These are phyloP conservation scores for Cephus nigrinus DNA, from an alignment of 2,888 invertebrate genomes.

Conservation along the genomic window DNA sequence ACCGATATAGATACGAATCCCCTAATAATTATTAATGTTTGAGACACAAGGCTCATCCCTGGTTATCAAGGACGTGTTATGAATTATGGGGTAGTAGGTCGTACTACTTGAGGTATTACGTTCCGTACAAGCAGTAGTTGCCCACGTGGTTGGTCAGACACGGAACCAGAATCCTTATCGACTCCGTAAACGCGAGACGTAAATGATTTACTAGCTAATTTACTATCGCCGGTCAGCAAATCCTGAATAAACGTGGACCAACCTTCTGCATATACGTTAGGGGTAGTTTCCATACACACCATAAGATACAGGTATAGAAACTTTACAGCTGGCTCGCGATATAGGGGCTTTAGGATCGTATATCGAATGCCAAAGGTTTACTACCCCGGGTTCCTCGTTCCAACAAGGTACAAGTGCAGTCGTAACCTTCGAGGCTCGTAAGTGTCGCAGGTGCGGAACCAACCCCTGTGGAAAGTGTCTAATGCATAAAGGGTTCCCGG, in stretches of 20 bases:
- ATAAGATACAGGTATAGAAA: neutral
- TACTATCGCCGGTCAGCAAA: neutral
- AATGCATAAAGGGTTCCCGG: neutral
- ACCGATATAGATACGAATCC: neutral
- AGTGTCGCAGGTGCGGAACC: neutral
- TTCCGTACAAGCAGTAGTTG: neutral
- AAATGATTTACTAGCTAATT: neutral
- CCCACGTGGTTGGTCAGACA: neutral
- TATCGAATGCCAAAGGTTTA: neutral
- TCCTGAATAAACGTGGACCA: neutral
- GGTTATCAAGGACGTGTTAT: neutral
- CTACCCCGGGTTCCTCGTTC: neutral
- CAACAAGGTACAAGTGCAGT: neutral
- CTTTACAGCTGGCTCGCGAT: neutral
- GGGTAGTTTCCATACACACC: neutral
- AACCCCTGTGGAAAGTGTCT: neutral
- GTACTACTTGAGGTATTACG: neutral
- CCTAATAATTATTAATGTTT: neutral
- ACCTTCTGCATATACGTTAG: neutral
- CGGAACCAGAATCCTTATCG: neutral
- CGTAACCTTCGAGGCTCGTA: neutral
- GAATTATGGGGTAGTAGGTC: neutral
- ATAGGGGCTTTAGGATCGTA: neutral
- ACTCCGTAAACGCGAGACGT: neutral
- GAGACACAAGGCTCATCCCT: neutral